Evolutionary conservation across 2,113 vertebrate genomes (phyloP).

Genomic region (Corythaeola cristata): DNA sequence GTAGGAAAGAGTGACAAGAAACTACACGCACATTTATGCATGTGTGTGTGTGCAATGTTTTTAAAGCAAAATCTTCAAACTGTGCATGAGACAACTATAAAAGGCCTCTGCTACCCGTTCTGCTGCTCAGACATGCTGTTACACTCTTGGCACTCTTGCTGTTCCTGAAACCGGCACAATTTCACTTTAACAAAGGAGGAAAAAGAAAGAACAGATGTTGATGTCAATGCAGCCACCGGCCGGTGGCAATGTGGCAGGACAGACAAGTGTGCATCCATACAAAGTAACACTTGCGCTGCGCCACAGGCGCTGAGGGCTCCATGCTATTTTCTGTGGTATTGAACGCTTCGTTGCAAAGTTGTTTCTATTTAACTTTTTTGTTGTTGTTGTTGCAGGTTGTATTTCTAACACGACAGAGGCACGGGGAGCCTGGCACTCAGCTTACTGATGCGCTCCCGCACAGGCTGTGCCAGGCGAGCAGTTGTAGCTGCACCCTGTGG

Average conservation of each 20-base stretch:
- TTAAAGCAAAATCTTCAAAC: background rate
- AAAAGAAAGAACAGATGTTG: background rate
- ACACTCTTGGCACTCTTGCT: background rate
- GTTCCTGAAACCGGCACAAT: background rate
- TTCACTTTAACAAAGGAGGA: background rate
- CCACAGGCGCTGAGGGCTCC: too few species aligned
- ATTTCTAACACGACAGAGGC: background rate
- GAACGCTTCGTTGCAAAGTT: background rate
- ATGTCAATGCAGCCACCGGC: background rate
- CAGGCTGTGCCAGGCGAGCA: accelerated
- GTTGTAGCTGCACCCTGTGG: accelerated
- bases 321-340: background rate
- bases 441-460: accelerated
- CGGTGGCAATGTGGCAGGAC: background rate
- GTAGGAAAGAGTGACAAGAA: background rate
- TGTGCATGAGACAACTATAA: background rate
- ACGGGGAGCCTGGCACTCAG: accelerated
- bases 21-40: accelerated
- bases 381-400: background rate
- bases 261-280: background rate
- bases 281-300: background rate
- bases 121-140: background rate
- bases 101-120: background rate
- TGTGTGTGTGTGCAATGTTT: background rate
- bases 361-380: background rate